Conservation (phyloP, 2,113 vertebrate species). For the Tonatia bakeri region DNA sequence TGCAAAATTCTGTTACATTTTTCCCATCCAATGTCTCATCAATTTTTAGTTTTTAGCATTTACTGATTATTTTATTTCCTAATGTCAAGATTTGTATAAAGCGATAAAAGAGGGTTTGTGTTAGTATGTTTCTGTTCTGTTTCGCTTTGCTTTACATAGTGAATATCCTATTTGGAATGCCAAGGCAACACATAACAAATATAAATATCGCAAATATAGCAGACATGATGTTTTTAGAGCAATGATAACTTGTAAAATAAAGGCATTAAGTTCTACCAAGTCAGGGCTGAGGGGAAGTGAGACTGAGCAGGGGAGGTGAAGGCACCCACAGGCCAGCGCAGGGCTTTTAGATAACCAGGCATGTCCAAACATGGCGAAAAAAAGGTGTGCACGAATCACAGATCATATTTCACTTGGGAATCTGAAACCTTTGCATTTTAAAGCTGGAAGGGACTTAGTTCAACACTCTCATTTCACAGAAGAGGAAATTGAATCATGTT, state of each 20-base stretch:
- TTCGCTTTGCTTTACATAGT: not conserved
- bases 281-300: not conserved
- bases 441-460: slow-evolving; percentile 23
- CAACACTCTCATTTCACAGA: slow-evolving; percentile 42
- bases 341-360: not conserved
- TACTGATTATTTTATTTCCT: not conserved
- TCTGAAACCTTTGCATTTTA: slow-evolving; percentile 29
- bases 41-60: not conserved
- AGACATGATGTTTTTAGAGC: not conserved
- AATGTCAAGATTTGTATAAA: not conserved
- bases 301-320: not conserved
- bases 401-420: slow-evolving; percentile 22
- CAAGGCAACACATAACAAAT: not conserved
- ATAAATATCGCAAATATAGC: not conserved
- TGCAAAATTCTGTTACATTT: not conserved
- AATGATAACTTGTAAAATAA: not conserved
- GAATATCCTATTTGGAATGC: not conserved
- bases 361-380: not conserved
- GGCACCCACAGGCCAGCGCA: too few species aligned
- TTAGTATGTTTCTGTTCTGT: not conserved
- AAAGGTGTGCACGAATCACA: not conserved
- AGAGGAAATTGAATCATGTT: slow-evolving; percentile 50
- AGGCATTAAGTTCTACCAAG: not conserved
- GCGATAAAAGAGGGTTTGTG: not conserved
- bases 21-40: not conserved